phyloP scores from a whole-genome alignment of 2,797 vertebrate species.

The Syndactyla subalaris region DNA sequence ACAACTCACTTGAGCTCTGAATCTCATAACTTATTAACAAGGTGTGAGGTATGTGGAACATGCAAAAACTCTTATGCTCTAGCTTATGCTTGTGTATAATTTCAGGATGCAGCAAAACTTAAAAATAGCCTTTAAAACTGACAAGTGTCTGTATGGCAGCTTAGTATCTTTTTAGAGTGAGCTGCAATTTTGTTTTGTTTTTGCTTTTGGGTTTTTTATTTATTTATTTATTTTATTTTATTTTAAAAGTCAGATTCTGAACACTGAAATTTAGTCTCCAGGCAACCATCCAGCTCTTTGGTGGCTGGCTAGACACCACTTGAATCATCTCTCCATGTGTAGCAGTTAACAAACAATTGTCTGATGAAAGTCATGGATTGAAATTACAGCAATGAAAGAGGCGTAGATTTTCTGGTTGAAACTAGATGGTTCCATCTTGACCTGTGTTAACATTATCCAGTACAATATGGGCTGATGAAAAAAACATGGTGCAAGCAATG shows the following conservation, averaged over 20 bases:
- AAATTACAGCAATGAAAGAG: background rate
- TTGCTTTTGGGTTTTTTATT: background rate
- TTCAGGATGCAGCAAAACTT: background rate
- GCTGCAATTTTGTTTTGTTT: background rate
- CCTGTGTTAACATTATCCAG: background rate
- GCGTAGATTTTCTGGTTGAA: background rate
- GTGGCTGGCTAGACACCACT: slow-evolving; percentile 12
- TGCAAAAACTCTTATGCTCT: background rate
- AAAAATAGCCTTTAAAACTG: background rate
- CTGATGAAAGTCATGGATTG: background rate
- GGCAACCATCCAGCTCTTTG: slow-evolving; percentile 44
- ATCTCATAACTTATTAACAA: background rate
- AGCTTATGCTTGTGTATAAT: background rate
- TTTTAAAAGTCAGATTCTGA: slow-evolving; percentile 14
- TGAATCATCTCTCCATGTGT: background rate
- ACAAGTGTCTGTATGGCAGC: background rate
- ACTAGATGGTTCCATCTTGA: background rate
- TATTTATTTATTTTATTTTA: background rate
- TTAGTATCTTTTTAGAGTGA: background rate
- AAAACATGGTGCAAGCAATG: background rate
- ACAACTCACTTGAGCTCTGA: background rate
- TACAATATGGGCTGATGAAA: background rate
- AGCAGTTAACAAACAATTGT: slow-evolving; percentile 5
- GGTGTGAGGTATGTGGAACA: background rate
- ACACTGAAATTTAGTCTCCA: slow-evolving; percentile 50